A percentile compares a stretch with the other conserved stretches of the same genome.
These are phyloP conservation scores for Hemicordylus capensis DNA, from an alignment of 2,113 vertebrate genomes.

Conservation along the genomic window DNA sequence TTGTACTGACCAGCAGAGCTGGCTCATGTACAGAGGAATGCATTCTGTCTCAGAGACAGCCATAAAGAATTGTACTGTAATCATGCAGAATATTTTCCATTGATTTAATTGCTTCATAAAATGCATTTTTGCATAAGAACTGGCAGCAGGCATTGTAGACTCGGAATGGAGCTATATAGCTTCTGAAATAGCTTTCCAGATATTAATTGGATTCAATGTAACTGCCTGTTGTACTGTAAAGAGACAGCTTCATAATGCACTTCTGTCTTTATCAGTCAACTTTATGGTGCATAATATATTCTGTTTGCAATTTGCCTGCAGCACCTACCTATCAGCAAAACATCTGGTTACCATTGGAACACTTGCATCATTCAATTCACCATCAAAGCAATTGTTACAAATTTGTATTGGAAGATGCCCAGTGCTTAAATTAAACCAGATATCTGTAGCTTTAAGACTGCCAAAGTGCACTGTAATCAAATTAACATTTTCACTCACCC, in stretches of 20 bases:
- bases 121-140: constrained; percentile 7
- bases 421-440: constrained; percentile 46
- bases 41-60: not conserved
- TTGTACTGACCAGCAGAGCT: not conserved
- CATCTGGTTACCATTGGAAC: constrained; percentile 53
- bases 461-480: constrained; percentile 44
- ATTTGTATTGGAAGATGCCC: constrained; percentile 41
- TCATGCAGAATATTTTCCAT: constrained; percentile 14
- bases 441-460: constrained; percentile 24
- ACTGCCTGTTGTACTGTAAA: not conserved
- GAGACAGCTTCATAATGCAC: not conserved
- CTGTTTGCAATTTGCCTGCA: constrained; percentile 17
- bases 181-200: not conserved
- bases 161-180: not conserved
- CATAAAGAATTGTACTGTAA: constrained; percentile 11
- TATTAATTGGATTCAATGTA: constrained; percentile 3
- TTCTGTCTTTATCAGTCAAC: not conserved
- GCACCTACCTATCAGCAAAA: constrained; percentile 48
- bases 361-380: constrained; percentile 40
- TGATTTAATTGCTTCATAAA: constrained; percentile 31
- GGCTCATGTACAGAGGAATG: not conserved
- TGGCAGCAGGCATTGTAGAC: not conserved
- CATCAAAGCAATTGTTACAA: constrained; percentile 44
- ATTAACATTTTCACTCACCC: constrained; percentile 47
- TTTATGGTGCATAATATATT: constrained; percentile 9